Conservation (phyloP, 1,140 invertebrate genomes). For the Hylyphantes graminicola region DNA sequence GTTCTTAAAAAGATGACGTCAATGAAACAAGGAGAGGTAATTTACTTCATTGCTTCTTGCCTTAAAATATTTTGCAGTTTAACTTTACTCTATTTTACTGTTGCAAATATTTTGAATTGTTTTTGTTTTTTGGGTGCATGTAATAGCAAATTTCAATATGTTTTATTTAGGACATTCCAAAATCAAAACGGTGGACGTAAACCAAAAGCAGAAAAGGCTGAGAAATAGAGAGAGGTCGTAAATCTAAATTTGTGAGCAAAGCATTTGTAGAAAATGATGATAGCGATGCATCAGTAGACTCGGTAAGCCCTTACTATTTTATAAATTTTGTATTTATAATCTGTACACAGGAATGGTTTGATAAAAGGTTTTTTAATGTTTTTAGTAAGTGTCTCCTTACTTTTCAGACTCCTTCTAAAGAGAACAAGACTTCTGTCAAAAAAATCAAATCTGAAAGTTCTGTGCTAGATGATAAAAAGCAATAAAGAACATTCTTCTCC, state of each 20-base stretch:
- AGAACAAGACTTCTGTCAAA: constrained; percentile 16
- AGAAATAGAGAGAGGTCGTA: not conserved
- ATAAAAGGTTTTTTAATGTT: not conserved
- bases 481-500: constrained; percentile 1
- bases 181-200: constrained; percentile 41
- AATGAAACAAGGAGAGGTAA: constrained; percentile 20
- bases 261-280: constrained; percentile 58
- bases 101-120: not conserved
- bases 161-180: constrained; percentile 20
- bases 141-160: too few species aligned
- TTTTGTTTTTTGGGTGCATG: not conserved
- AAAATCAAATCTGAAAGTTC: constrained; percentile 15
- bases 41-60: not conserved
- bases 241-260: constrained; percentile 48
- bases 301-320: constrained; percentile 11
- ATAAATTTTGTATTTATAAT: not conserved
- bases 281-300: constrained; percentile 48
- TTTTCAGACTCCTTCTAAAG: constrained; percentile 19
- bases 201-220: constrained; percentile 18
- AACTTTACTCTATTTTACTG: not conserved
- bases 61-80: not conserved
- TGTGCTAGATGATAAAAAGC: constrained; percentile 16
- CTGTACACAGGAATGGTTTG: too few species aligned
- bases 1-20: constrained; percentile 74
- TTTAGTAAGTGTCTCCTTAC: not conserved